phyloP scores from a whole-genome alignment of 2,888 invertebrate genomes.

The Lordiphosa andalusiaca region DNA sequence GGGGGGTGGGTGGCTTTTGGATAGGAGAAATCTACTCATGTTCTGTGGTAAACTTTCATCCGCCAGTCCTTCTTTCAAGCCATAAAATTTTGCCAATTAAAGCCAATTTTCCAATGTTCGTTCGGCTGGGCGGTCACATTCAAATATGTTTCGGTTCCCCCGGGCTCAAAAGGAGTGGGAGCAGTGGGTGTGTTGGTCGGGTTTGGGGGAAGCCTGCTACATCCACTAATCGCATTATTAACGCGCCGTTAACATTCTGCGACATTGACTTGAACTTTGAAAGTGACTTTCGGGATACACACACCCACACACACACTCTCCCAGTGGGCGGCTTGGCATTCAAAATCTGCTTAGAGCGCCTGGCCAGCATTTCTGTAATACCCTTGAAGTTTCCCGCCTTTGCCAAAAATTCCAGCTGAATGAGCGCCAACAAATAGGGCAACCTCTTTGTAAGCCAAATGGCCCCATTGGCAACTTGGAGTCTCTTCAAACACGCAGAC shows the following conservation, averaged over 20 bases:
- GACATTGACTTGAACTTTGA: constrained; percentile 60
- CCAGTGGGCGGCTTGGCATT: constrained; percentile 23
- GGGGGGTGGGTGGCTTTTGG: neutral
- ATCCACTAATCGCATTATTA: constrained; percentile 67
- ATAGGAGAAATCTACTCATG: constrained; percentile 15
- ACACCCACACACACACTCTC: constrained; percentile 1
- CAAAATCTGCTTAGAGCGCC: constrained; percentile 48
- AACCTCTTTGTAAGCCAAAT: constrained; percentile 10
- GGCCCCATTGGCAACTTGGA: constrained; percentile 6
- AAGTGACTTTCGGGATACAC: constrained; percentile 38
- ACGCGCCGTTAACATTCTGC: constrained; percentile 66
- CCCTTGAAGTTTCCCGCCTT: constrained; percentile 48
- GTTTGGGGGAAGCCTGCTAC: constrained; percentile 31
- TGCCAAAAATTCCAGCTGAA: constrained; percentile 47
- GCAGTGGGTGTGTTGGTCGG: constrained; percentile 14
- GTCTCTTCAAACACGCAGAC: constrained; percentile 24
- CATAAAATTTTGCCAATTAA: constrained; percentile 54
- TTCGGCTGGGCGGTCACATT: constrained; percentile 28
- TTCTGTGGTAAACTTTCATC: constrained; percentile 19
- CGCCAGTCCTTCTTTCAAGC: constrained; percentile 15
- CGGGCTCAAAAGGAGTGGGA: constrained; percentile 1
- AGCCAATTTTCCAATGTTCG: constrained; percentile 56
- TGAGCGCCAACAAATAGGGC: constrained; percentile 19
- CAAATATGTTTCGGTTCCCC: constrained; percentile 37
- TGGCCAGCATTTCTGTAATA: constrained; percentile 50